Base-by-base conservation (phyloP, 2,888 invertebrate species). In the Drosophila austrosaltans region DNA sequence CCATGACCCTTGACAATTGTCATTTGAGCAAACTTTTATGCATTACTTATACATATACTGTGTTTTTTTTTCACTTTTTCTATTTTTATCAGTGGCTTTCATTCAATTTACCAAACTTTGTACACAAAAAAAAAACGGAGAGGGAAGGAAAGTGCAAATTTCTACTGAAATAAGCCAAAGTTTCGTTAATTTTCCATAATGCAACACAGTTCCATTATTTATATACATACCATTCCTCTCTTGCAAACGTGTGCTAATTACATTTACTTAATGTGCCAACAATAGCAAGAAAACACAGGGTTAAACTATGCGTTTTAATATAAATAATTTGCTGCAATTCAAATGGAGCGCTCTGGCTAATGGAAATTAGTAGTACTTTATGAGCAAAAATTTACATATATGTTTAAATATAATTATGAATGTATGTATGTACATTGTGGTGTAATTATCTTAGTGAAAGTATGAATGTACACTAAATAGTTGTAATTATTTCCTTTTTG, bases 281-380 rank as follows among this genome's bases (percentile, higher is more conserved):
- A 39, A 12, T 22, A 48, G 44, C 57, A 25, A 59, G 56, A 75
- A 48, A 66, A 63, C 60, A 63, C 1, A 8, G 20, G 54, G 54
- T 39, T 22, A 22, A 22, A 63, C 66, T 66, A 70, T 75, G 64
- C 57, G 59, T 74, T 81, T 82, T 78, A 3, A 16, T 42, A 78
- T 75, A 77, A 80, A 82, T 89, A 78, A 89, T 85, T 85, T 80
- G 70, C 71, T 74, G 61, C 78, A 82, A 72, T 72, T 82, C 75
- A 68, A 70, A 79, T 69, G 62, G 72, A 30, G 3, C 30, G 5
- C 67, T 63, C 48, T 72, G 32, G 40, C 79, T 81, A 87, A 76
- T 72, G 76, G 81, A 86, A 83, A 88, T 86, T 84, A 72, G 75
- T 75, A 78, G 85, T 87, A 85, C 89, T 80, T 87, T 80, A 87